These are phyloP conservation scores for Crossaster papposus DNA, from an alignment of 53 echinoderm and acorn worm genomes.

Conservation along the genomic window DNA sequence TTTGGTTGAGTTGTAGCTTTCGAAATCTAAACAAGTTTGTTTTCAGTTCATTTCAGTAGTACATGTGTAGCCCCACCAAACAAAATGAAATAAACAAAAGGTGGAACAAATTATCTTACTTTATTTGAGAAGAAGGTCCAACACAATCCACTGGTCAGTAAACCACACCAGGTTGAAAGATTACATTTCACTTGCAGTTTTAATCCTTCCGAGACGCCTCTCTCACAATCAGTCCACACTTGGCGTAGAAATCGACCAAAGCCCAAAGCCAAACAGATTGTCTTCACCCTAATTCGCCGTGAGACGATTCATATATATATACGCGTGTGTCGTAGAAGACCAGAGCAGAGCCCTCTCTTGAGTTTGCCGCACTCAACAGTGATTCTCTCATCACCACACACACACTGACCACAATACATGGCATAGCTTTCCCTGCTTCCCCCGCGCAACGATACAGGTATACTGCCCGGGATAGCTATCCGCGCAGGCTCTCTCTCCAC, in stretches of 20 bases:
- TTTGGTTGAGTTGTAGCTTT: no score
- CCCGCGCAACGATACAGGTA: neutral
- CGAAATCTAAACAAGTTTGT: no score
- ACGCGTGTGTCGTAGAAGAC: neutral
- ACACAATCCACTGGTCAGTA: neutral
- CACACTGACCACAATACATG: neutral
- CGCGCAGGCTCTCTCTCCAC: neutral
- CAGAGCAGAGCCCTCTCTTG: neutral
- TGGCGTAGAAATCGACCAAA: neutral
- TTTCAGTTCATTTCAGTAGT: neutral
- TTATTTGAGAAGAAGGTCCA: conserved; percentile 21
- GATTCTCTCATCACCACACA: neutral
- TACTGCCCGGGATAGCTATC: neutral
- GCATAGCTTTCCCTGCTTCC: no score
- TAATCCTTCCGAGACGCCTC: conserved; percentile 14
- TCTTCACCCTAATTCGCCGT: neutral
- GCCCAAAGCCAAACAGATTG: conserved; percentile 30
- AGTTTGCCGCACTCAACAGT: neutral
- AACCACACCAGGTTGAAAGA: neutral
- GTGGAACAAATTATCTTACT: conserved; percentile 23
- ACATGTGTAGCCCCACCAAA: no score
- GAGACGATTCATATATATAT: neutral
- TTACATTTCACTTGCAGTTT: neutral
- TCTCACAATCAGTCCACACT: neutral
- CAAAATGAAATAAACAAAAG: neutral